Conservation (phyloP, 2,797 vertebrate genomes). For the Clarias pachynema region DNA sequence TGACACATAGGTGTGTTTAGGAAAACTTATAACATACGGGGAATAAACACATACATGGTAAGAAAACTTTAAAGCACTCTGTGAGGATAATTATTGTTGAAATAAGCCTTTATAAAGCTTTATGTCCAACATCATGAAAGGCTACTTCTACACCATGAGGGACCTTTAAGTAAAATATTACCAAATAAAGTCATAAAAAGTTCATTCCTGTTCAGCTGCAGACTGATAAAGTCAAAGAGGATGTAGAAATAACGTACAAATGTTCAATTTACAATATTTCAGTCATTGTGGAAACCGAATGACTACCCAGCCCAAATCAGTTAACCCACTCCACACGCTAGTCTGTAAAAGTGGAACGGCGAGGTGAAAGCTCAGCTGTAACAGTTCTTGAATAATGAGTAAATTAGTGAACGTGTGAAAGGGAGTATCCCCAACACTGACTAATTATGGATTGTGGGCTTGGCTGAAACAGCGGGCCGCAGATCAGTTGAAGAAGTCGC, state of each 20-base stretch:
- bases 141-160: not conserved
- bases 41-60: not conserved
- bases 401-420: slow-evolving; percentile 48
- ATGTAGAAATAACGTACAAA: slow-evolving; percentile 34
- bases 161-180: not conserved
- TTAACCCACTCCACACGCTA: slow-evolving; percentile 31
- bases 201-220: not conserved
- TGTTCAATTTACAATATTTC: slow-evolving; percentile 5
- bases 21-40: not conserved
- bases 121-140: not conserved
- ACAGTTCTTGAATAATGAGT: slow-evolving; percentile 50
- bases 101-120: not conserved
- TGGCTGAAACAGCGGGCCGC: slow-evolving; percentile 37
- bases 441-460: slow-evolving; percentile 52
- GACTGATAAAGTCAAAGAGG: not conserved
- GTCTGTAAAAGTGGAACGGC: slow-evolving; percentile 22
- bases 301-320: slow-evolving; percentile 19
- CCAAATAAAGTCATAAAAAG: slow-evolving; percentile 17
- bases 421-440: slow-evolving; percentile 54
- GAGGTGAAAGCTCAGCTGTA: slow-evolving; percentile 42
- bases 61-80: not conserved
- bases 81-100: not conserved
- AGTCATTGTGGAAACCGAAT: slow-evolving; percentile 33
- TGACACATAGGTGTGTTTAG: not conserved
- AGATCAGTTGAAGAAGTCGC: slow-evolving; percentile 45